Evolutionary conservation across 2,888 invertebrate species (phyloP).

Genomic region (Hyposoter didymator): DNA sequence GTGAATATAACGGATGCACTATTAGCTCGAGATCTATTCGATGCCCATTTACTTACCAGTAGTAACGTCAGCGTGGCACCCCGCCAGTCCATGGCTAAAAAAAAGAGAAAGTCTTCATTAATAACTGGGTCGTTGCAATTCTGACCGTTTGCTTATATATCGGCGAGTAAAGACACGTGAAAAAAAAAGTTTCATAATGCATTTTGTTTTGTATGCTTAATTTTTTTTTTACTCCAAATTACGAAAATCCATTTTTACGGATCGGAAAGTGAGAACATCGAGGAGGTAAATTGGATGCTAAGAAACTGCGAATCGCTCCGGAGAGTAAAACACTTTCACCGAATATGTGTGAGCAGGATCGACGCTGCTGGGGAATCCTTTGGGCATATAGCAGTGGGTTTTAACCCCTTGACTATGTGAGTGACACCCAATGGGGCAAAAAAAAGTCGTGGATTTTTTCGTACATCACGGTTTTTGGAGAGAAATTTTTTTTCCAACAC

Average conservation of each 20-base stretch:
- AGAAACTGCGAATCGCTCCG: neutral
- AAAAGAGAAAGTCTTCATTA: constrained; percentile 83
- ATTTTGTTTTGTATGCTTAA: neutral
- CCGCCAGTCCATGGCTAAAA: constrained; percentile 83
- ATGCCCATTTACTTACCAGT: constrained; percentile 77
- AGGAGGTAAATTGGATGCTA: neutral
- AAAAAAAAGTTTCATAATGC: neutral
- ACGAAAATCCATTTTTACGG: neutral
- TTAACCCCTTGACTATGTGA: no score
- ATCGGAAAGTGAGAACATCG: neutral
- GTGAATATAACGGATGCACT: constrained; percentile 51
- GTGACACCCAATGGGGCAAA: no score
- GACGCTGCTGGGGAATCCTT: neutral
- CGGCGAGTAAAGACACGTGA: constrained; percentile 1
- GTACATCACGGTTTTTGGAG: no score
- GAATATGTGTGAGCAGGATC: neutral
- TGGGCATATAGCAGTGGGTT: neutral
- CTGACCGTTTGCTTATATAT: neutral
- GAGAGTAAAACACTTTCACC: neutral
- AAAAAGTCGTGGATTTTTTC: no score
- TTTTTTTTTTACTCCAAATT: neutral
- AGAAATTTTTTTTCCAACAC: no score
- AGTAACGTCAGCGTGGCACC: constrained; percentile 77
- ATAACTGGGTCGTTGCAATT: constrained; percentile 78
- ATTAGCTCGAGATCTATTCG: constrained; percentile 31